phyloP scores from a whole-genome alignment of 1,140 invertebrate genomes.

The Leptinotarsa lineolata region DNA sequence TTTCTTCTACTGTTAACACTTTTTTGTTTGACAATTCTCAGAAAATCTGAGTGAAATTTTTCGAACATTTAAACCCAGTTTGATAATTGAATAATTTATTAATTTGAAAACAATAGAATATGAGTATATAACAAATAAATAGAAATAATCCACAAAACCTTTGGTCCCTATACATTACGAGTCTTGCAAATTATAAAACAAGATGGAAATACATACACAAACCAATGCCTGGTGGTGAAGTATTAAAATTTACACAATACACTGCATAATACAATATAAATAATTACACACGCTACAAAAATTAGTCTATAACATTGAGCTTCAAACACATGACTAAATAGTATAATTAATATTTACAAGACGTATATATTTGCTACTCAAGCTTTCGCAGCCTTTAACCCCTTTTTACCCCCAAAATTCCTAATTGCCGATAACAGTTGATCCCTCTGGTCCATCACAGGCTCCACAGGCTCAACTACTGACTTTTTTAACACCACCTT shows the following conservation, averaged over 20 bases:
- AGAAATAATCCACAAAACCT: conserved; percentile 53
- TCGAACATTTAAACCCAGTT: neutral
- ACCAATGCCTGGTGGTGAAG: neutral
- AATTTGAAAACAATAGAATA: conserved; percentile 37
- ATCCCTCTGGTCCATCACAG: conserved; percentile 63
- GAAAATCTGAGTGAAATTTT: too few relatives aligned
- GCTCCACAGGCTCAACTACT: conserved; percentile 33
- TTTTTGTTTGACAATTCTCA: neutral
- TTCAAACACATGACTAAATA: conserved; percentile 41
- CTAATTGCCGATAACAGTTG: conserved; percentile 74
- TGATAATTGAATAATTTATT: conserved; percentile 37
- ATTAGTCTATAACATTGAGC: conserved; percentile 38
- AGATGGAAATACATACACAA: conserved; percentile 13
- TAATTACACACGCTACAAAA: conserved; percentile 17
- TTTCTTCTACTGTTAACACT: too few relatives aligned
- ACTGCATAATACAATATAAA: conserved; percentile 15
- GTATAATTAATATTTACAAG: conserved; percentile 35
- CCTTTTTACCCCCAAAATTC: conserved; percentile 67
- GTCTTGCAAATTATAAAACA: conserved; percentile 14
- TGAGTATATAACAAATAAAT: conserved; percentile 51
- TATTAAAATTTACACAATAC: conserved; percentile 13
- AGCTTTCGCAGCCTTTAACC: conserved; percentile 61
- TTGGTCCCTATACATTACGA: conserved; percentile 49
- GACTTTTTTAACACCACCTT: conserved; percentile 57
- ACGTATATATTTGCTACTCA: conserved; percentile 21